These are phyloP conservation scores for Drosophila diplacantha DNA, from an alignment of 2,888 invertebrate genomes.

Conservation along the genomic window DNA sequence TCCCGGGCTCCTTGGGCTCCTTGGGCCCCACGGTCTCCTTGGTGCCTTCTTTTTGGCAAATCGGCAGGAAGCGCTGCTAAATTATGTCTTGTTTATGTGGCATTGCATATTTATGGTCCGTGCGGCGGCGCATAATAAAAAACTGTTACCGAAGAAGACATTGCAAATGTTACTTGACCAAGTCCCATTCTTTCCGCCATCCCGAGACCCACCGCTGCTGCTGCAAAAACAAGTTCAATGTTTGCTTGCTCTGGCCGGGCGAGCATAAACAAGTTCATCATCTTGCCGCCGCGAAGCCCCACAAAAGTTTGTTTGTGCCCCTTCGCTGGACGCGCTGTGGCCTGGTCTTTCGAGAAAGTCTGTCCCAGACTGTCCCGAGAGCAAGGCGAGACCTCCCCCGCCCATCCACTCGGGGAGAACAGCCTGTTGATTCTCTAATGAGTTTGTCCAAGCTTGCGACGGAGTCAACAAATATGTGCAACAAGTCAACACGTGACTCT, in stretches of 20 bases:
- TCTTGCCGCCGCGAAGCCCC: conserved; percentile 55
- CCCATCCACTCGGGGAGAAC: not conserved
- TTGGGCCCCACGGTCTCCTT: conserved; percentile 17
- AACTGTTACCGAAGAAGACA: conserved; percentile 55
- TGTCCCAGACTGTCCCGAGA: conserved; percentile 38
- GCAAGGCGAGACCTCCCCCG: not conserved
- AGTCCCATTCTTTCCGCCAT: conserved; percentile 32
- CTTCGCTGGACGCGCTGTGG: conserved; percentile 45
- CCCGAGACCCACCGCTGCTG: conserved; percentile 6
- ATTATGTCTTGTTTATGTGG: conserved; percentile 73
- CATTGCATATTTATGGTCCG: conserved; percentile 67
- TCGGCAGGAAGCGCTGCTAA: conserved; percentile 71
- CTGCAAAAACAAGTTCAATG: conserved; percentile 69
- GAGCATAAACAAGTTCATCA: conserved; percentile 60
- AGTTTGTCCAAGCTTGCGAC: conserved; percentile 51
- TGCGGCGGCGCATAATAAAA: conserved; percentile 59
- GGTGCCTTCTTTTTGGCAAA: conserved; percentile 61
- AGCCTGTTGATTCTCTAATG: conserved; percentile 47
- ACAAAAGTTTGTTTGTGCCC: conserved; percentile 62
- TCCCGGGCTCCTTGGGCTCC: conserved; percentile 51
- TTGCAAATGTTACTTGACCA: conserved; percentile 67
- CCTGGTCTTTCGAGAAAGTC: conserved; percentile 56
- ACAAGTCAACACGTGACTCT: conserved; percentile 67
- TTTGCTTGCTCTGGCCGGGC: conserved; percentile 59
- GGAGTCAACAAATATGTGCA: conserved; percentile 67